Percentiles rank a stretch among this genome's conserved stretches.
These are phyloP conservation scores for Lasioglossum baleicum DNA, from an alignment of 1,140 invertebrate genomes.

Conservation along the genomic window DNA sequence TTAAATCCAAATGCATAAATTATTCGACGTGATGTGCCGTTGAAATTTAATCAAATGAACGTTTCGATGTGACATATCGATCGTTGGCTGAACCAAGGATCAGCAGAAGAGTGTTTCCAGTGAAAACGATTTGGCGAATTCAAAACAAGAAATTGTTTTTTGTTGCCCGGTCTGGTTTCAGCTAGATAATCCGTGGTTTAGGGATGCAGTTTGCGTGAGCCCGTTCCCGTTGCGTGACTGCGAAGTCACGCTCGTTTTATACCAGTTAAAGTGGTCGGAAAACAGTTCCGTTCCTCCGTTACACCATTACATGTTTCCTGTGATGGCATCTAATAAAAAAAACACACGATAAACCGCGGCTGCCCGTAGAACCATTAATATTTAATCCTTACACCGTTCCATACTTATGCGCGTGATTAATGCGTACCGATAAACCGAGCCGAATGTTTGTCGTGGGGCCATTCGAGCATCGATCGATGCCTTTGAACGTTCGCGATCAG, in stretches of 20 bases:
- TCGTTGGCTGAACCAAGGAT: no score
- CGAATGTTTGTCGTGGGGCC: neutral
- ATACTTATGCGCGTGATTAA: neutral
- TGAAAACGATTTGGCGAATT: neutral
- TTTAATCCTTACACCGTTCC: slow-evolving; percentile 4
- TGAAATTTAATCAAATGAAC: no score
- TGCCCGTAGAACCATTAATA: neutral
- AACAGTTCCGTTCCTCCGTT: slow-evolving; percentile 10
- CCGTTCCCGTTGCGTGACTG: slow-evolving; percentile 9
- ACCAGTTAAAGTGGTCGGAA: slow-evolving; percentile 22
- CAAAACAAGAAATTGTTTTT: slow-evolving; percentile 1
- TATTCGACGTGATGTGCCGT: no score
- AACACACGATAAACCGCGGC: neutral
- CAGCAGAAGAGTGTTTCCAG: neutral
- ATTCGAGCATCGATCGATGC: no score
- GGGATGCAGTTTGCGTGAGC: slow-evolving; percentile 15
- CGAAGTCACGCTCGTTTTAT: slow-evolving; percentile 27
- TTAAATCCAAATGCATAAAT: no score
- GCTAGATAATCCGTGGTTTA: neutral
- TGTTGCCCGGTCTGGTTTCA: neutral
- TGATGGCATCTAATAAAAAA: slow-evolving; percentile 2
- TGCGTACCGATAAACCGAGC: neutral
- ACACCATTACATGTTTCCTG: slow-evolving; percentile 10
- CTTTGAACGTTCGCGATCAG: no score
- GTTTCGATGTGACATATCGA: no score